Percentiles rank a stretch among this genome's conserved stretches.
Evolutionary conservation across 1,140 invertebrate genomes (phyloP).

Genomic region (Leptinotarsa defecta): DNA sequence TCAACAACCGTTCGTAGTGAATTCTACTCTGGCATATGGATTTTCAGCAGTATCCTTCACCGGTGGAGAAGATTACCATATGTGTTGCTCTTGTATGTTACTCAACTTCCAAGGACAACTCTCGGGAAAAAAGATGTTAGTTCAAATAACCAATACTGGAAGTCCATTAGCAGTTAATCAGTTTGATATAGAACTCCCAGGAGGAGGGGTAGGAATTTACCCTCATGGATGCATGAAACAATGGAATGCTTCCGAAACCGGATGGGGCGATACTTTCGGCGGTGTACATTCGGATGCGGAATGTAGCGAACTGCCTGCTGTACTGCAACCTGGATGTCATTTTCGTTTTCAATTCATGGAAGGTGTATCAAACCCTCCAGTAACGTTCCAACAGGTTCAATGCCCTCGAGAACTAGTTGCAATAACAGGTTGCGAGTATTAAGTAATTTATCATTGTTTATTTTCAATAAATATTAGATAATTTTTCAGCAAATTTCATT

Average conservation of each 20-base stretch:
- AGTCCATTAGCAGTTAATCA: conserved; percentile 25
- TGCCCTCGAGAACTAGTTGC: conserved; percentile 33
- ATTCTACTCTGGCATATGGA: conserved; percentile 34
- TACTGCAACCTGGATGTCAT: conserved; percentile 28
- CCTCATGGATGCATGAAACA: conserved; percentile 15
- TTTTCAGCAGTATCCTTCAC: conserved; percentile 33
- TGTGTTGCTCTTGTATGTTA: conserved; percentile 33
- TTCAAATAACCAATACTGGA: conserved; percentile 31
- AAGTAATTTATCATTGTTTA: not conserved
- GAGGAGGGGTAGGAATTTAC: conserved; percentile 25
- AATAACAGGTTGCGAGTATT: conserved; percentile 26
- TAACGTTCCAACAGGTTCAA: conserved; percentile 27
- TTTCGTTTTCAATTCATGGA: conserved; percentile 32
- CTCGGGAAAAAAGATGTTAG: conserved; percentile 29
- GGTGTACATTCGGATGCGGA: conserved; percentile 23
- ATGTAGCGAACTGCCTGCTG: conserved; percentile 26
- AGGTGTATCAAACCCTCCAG: conserved; percentile 28
- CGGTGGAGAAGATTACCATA: conserved; percentile 20
- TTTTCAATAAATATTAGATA: too few relatives aligned
- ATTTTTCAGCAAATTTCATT: too few relatives aligned
- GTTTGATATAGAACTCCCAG: conserved; percentile 35
- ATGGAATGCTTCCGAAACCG: conserved; percentile 24
- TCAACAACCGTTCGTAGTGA: conserved; percentile 32
- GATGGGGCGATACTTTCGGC: conserved; percentile 15
- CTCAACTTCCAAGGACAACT: conserved; percentile 32